These are phyloP conservation scores for Salvelinus fontinalis DNA, from an alignment of 2,113 vertebrate genomes.

Conservation along the genomic window DNA sequence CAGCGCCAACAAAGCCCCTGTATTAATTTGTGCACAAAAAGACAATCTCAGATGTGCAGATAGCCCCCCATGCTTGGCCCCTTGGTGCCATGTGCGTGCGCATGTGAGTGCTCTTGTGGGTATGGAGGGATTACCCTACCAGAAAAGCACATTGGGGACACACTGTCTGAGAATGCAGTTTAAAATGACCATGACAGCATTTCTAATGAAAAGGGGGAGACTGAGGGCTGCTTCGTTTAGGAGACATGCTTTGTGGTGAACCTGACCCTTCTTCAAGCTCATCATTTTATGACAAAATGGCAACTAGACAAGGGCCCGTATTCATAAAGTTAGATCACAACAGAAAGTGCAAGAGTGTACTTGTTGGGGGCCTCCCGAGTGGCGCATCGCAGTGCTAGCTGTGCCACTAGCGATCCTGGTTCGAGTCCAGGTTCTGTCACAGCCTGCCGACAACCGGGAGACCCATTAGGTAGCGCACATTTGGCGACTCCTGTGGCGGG, in stretches of 20 bases:
- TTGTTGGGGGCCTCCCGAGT: too few species aligned
- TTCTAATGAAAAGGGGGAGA: constrained; percentile 44
- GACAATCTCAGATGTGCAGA: background rate
- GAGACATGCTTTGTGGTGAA: constrained; percentile 33
- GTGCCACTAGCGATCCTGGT: too few species aligned
- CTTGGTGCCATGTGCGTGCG: background rate
- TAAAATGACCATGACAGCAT: constrained; percentile 66
- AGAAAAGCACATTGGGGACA: constrained; percentile 32
- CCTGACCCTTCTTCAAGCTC: constrained; percentile 21
- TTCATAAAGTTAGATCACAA: too few species aligned
- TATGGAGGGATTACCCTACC: constrained; percentile 45
- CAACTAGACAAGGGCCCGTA: background rate
- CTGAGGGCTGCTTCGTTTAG: constrained; percentile 26
- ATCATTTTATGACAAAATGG: constrained; percentile 39
- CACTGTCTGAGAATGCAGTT: constrained; percentile 56
- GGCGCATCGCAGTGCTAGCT: too few species aligned
- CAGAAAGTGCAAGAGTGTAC: background rate
- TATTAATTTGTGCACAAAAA: background rate
- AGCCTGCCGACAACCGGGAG: too few species aligned
- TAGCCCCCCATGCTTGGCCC: background rate
- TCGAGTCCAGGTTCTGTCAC: too few species aligned
- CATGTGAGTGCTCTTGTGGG: background rate
- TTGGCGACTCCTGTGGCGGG: too few species aligned
- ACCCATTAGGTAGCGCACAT: background rate
- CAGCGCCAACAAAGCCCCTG: background rate